Evolutionary conservation across 2,797 vertebrate genomes (phyloP).

Genomic region (Lepus townsendii): DNA sequence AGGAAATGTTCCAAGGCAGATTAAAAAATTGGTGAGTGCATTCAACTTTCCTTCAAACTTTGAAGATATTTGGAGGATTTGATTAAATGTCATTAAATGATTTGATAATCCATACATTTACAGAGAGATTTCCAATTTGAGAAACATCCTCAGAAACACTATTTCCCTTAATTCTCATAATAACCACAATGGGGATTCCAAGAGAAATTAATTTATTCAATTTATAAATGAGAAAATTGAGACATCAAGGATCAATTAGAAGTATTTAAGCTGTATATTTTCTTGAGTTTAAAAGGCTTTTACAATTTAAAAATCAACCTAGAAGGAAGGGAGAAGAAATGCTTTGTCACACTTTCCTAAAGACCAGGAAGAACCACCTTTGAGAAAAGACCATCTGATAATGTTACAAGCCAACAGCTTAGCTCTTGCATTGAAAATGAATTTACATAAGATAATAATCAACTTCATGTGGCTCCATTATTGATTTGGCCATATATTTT

Average conservation of each 20-base stretch:
- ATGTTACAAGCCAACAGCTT: background rate
- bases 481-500: background rate
- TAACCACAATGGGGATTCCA: background rate
- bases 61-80: background rate
- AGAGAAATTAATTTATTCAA: background rate
- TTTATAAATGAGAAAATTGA: background rate
- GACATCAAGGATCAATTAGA: background rate
- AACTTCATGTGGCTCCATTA: background rate
- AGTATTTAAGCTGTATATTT: slow-evolving; percentile 4
- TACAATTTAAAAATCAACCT: slow-evolving; percentile 26
- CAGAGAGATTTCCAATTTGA: background rate
- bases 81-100: background rate
- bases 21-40: too few relatives aligned
- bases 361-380: background rate
- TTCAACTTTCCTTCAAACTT: background rate
- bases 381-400: background rate
- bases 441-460: background rate
- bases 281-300: background rate
- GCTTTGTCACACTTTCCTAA: background rate
- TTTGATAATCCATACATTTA: background rate
- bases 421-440: background rate
- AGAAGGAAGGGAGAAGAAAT: background rate
- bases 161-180: background rate
- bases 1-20: background rate
- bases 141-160: background rate